A percentile compares a stretch with the other conserved stretches of the same genome.
Conservation (phyloP, 2,113 vertebrate species). For the Xenopus borealis region DNA sequence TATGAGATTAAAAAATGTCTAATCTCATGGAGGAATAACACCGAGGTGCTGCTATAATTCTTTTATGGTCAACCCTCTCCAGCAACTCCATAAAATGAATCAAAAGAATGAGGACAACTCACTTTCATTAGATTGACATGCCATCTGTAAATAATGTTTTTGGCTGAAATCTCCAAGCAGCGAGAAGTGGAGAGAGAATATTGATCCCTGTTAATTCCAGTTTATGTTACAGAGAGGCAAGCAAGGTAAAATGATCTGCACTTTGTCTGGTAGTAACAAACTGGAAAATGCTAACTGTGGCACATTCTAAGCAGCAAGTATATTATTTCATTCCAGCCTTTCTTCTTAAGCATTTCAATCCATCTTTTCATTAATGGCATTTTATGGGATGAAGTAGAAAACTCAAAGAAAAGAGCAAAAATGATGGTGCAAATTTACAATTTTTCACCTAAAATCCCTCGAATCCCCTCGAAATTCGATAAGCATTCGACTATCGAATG, state of each 20-base stretch:
- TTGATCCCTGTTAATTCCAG: constrained; percentile 31
- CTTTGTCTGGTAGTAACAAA: not conserved
- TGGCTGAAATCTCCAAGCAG: constrained; percentile 24
- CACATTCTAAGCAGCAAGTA: too few species aligned
- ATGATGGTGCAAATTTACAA: too few species aligned
- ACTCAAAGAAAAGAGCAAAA: too few species aligned
- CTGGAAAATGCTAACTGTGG: not conserved
- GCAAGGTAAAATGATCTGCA: not conserved
- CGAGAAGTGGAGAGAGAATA: constrained; percentile 7
- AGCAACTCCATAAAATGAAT: constrained; percentile 27
- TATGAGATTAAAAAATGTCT: constrained; percentile 45
- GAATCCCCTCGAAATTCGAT: too few species aligned
- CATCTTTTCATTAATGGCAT: too few species aligned
- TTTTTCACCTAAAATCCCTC: too few species aligned
- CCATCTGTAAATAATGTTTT: constrained; percentile 33
- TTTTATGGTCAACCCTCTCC: constrained; percentile 22
- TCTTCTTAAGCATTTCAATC: too few species aligned
- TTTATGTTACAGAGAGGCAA: not conserved
- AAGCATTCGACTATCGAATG: too few species aligned
- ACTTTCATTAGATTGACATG: constrained; percentile 40
- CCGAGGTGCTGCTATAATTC: constrained; percentile 37
- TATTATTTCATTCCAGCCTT: too few species aligned
- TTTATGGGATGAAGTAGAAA: too few species aligned
- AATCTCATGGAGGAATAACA: constrained; percentile 39
- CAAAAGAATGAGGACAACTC: constrained; percentile 35